Base-by-base conservation (phyloP, 2,797 vertebrate genomes). In the Hypotaenidia philippensis region DNA sequence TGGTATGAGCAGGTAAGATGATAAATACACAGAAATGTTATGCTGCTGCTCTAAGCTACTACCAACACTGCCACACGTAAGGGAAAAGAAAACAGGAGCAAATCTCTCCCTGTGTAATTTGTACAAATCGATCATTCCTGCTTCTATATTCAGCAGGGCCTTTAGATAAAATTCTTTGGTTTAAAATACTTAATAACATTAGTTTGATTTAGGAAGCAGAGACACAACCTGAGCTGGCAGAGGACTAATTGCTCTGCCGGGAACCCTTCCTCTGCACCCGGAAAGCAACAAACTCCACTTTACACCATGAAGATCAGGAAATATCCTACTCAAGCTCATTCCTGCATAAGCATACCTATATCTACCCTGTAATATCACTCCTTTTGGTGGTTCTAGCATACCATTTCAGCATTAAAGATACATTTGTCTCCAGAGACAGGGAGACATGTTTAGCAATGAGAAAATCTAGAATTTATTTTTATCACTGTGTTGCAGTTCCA, bases 201-300 rank as follows among this genome's bases (percentile, higher is more conserved):
- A 59, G 6, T 61, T 82, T 92, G 63, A 59, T 72, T 87, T 80
- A 77, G 75, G 68, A 91, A 87, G 47, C 22, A 64, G 36, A 56
- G 74, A 77, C 87, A 52, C 32, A 50, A 41, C 44, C 22, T 61
- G 32, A 80, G 69, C 53, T 75, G 76, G 50, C 65, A 89, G 53
- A 91, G 53, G 13, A 64, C 10, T 44, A 68, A 87, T 31, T 83
- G 56, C 47, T 84, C n/a, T 85, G 70, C 68, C 49, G 87, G 40
- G 9, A 89, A 71, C 25, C 13, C 45, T 40, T 74, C 38, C 31
- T 11, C 14, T 21, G 22, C 5, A 56, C 14, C 31, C 0, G 0
- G 32, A 59, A 90, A 88, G 83, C 41, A 90, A 71, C 7, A 36
- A 60, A 56, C 3, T 10, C 14, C 13, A 41, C 74, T 87, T 74